These are phyloP conservation scores for Phyllostomus discolor DNA, from an alignment of 2,113 vertebrate species.

Conservation along the genomic window DNA sequence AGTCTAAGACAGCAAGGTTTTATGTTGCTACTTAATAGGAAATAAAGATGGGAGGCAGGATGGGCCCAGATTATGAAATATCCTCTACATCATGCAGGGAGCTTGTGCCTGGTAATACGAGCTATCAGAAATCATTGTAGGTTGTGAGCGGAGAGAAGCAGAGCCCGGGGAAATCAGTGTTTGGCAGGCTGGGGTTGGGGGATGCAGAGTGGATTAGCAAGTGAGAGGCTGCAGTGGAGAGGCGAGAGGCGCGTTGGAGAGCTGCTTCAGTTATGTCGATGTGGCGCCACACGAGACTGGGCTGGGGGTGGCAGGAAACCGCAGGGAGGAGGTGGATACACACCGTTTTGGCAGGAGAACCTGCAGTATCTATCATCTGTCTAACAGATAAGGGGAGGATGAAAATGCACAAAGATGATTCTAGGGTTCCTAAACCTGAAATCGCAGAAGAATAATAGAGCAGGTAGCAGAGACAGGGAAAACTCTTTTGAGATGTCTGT, in stretches of 20 bases:
- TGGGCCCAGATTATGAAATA: background rate
- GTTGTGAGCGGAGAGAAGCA: background rate
- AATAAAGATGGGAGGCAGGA: background rate
- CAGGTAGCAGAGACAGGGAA: background rate
- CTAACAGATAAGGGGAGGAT: background rate
- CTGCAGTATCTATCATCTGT: too few species aligned
- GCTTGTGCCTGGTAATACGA: too few species aligned
- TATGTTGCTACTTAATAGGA: background rate
- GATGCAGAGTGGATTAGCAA: background rate
- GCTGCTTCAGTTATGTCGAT: background rate
- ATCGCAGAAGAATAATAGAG: background rate
- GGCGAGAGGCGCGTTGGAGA: background rate
- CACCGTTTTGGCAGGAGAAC: background rate
- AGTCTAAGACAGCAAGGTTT: background rate
- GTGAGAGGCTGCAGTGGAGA: background rate
- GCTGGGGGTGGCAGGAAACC: background rate
- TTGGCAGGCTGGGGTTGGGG: background rate
- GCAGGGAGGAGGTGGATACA: background rate
- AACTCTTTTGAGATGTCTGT: background rate
- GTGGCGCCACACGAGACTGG: background rate
- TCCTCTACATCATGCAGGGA: background rate
- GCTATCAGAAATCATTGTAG: background rate
- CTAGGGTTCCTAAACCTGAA: background rate
- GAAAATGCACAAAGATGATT: background rate
- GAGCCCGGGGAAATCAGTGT: fast-evolving